Percentiles rank a stretch among this genome's conserved stretches.
Conservation (phyloP, 1,140 invertebrate genomes). For the Formica exsecta region DNA sequence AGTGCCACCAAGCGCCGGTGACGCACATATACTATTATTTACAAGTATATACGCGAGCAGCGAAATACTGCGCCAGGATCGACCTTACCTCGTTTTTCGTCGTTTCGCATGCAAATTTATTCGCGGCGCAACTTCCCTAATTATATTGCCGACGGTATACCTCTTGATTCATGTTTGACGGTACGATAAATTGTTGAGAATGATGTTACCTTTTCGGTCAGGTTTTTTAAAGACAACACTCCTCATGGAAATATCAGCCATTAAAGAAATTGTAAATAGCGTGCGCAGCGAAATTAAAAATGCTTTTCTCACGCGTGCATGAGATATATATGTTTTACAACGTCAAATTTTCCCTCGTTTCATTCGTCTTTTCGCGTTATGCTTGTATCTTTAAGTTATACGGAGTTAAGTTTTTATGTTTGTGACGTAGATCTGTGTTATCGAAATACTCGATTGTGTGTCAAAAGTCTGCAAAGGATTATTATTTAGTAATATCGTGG, state of each 20-base stretch:
- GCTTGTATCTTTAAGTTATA: slow-evolving; percentile 44
- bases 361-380: slow-evolving; percentile 29
- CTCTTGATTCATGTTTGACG: slow-evolving; percentile 60
- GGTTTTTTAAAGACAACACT: slow-evolving; percentile 29
- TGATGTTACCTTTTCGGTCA: slow-evolving; percentile 48
- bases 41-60: slow-evolving; percentile 74
- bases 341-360: slow-evolving; percentile 20
- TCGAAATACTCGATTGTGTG: slow-evolving; percentile 21
- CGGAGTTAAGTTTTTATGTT: slow-evolving; percentile 24
- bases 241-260: slow-evolving; percentile 41
- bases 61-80: slow-evolving; percentile 75
- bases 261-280: slow-evolving; percentile 40
- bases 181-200: slow-evolving; percentile 59
- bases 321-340: slow-evolving; percentile 47
- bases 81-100: slow-evolving; percentile 72
- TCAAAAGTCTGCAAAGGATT: slow-evolving; percentile 24
- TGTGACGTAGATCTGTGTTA: slow-evolving; percentile 31
- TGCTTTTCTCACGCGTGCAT: not conserved
- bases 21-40: slow-evolving; percentile 70
- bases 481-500: not conserved
- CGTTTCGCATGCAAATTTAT: slow-evolving; percentile 66
- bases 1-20: slow-evolving; percentile 51
- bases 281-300: slow-evolving; percentile 21
- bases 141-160: slow-evolving; percentile 54
- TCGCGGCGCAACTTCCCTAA: slow-evolving; percentile 58